These are phyloP conservation scores for Acanthochromis polyacanthus DNA, from an alignment of 2,113 vertebrate species.

Conservation along the genomic window DNA sequence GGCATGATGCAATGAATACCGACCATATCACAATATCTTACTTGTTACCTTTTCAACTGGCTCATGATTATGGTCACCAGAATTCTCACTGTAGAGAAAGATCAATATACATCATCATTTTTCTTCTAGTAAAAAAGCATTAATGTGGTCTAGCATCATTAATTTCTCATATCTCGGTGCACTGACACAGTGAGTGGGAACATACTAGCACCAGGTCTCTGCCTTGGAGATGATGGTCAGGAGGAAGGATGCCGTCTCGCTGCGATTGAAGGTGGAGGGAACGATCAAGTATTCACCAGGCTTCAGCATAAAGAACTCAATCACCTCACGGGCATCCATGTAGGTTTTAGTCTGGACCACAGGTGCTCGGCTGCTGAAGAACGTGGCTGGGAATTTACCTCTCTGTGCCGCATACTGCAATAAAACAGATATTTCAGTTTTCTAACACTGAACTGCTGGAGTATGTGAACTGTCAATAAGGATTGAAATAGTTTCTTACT, in stretches of 20 bases:
- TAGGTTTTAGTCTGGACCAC: conserved; percentile 50
- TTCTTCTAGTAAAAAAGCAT: background rate
- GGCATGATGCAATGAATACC: background rate
- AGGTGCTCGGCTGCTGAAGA: conserved; percentile 57
- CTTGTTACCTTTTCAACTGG: conserved; percentile 17
- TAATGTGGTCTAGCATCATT: background rate
- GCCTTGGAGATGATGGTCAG: conserved; percentile 75
- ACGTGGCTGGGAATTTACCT: conserved; percentile 72
- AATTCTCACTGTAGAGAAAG: conserved; percentile 66
- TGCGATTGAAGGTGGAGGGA: conserved; percentile 66
- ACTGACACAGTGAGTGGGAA: background rate
- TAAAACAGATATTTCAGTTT: background rate
- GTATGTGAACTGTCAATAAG: background rate
- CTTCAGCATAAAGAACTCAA: conserved; percentile 62
- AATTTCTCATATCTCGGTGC: too few species aligned
- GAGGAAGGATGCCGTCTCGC: conserved; percentile 75
- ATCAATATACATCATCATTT: background rate
- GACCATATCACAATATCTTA: background rate
- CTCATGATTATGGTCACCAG: background rate
- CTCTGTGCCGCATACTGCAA: conserved; percentile 45
- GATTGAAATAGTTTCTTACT: conserved; percentile 53
- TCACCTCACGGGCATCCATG: conserved; percentile 71
- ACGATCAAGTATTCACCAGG: conserved; percentile 81
- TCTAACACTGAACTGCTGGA: background rate
- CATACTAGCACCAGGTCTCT: conserved; percentile 66